Percentiles rank a stretch among this genome's conserved stretches.
Conservation (phyloP, 2,888 invertebrate genomes). For the Sminthurides aquaticus region DNA sequence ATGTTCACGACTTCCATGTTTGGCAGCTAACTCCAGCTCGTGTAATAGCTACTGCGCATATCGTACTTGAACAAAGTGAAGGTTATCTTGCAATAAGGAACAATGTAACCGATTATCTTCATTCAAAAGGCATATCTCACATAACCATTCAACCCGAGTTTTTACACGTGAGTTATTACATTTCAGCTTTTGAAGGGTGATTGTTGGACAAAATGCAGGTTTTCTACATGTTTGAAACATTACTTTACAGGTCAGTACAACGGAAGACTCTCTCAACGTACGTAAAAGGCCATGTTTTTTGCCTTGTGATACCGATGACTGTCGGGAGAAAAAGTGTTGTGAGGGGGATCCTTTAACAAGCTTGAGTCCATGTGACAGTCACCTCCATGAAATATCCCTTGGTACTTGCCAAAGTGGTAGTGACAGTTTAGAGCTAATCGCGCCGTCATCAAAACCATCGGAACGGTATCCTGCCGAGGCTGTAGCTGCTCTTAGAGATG, state of each 20-base stretch:
- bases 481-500: neutral
- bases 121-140: constrained; percentile 70
- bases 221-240: neutral
- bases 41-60: constrained; percentile 76
- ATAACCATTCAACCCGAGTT: constrained; percentile 86
- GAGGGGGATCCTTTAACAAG: constrained; percentile 8
- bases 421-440: neutral
- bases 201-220: neutral
- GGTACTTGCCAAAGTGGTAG: neutral
- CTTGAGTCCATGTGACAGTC: constrained; percentile 23
- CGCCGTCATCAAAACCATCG: neutral
- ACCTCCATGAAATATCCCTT: neutral
- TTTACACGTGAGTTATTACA: constrained; percentile 35
- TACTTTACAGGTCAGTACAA: constrained; percentile 19
- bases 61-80: constrained; percentile 62
- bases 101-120: constrained; percentile 56
- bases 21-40: constrained; percentile 76
- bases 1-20: constrained; percentile 79
- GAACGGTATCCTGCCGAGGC: constrained; percentile 3
- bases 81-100: constrained; percentile 45
- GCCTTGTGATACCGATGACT: constrained; percentile 36
- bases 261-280: constrained; percentile 19
- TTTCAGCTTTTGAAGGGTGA: neutral
- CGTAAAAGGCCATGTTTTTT: constrained; percentile 38
- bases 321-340: constrained; percentile 38